Evolutionary conservation across 1,140 invertebrate species (phyloP).

Genomic region (Chlorops oryzae): DNA sequence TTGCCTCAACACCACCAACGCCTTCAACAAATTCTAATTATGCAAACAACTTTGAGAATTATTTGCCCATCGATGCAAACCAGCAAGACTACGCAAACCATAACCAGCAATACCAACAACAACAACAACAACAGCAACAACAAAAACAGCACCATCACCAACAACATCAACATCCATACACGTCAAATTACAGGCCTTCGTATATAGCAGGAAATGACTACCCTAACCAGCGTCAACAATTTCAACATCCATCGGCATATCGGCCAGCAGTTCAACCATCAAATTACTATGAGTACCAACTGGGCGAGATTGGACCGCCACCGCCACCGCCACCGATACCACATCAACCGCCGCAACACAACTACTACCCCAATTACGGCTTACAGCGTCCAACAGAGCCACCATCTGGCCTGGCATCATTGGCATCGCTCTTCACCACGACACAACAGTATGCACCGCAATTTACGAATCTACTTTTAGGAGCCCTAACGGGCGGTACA

Average conservation of each 20-base stretch:
- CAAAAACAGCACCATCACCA: conserved; percentile 7
- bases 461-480: conserved; percentile 42
- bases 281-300: conserved; percentile 45
- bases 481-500: conserved; percentile 25
- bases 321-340: conserved; percentile 17
- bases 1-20: conserved; percentile 16
- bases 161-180: conserved; percentile 17
- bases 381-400: background rate
- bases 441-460: conserved; percentile 42
- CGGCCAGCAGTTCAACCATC: conserved; percentile 22
- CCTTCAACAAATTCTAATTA: conserved; percentile 39
- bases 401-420: conserved; percentile 26
- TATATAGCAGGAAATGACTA: too few species aligned
- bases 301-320: conserved; percentile 36
- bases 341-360: conserved; percentile 1
- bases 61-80: conserved; percentile 29
- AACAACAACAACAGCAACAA: conserved; percentile 5
- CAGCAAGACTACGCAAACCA: background rate
- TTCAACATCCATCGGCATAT: conserved; percentile 13
- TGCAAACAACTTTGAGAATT: conserved; percentile 48
- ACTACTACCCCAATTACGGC: background rate
- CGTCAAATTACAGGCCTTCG: conserved; percentile 12
- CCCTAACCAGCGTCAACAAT: conserved; percentile 3
- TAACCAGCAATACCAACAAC: conserved; percentile 13
- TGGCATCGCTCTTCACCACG: conserved; percentile 32